These are phyloP conservation scores for Lophura nycthemera DNA, from an alignment of 2,113 vertebrate genomes.

Conservation along the genomic window DNA sequence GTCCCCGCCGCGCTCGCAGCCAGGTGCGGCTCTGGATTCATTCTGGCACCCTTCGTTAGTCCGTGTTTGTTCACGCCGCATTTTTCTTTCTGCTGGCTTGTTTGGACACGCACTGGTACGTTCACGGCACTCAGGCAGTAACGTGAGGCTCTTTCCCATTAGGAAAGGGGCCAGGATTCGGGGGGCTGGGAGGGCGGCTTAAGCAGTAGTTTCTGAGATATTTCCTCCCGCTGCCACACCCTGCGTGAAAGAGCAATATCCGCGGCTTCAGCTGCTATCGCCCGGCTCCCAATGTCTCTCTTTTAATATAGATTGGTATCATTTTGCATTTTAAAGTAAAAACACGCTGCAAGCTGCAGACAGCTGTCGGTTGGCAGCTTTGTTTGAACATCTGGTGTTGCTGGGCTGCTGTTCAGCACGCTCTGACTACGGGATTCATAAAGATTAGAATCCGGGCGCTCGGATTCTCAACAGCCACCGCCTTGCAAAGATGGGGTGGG, in stretches of 20 bases:
- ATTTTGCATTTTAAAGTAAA: slow-evolving; percentile 75
- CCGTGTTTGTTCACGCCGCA: slow-evolving; percentile 58
- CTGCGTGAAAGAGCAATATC: slow-evolving; percentile 59
- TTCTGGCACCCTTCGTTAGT: slow-evolving; percentile 42
- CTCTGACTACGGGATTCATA: slow-evolving; percentile 78
- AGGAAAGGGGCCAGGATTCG: slow-evolving; percentile 65
- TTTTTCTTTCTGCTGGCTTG: slow-evolving; percentile 65
- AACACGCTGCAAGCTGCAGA: slow-evolving; percentile 74
- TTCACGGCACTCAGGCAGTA: slow-evolving; percentile 56
- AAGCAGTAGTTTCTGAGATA: slow-evolving; percentile 64
- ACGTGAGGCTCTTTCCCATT: slow-evolving; percentile 61
- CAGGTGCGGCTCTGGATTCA: slow-evolving; percentile 38
- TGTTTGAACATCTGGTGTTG: slow-evolving; percentile 79
- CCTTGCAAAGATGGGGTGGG: neutral
- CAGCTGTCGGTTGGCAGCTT: slow-evolving; percentile 80
- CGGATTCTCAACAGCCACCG: slow-evolving; percentile 70
- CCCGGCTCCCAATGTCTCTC: slow-evolving; percentile 57
- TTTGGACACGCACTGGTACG: slow-evolving; percentile 68
- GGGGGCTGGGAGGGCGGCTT: slow-evolving; percentile 22
- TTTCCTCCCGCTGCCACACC: slow-evolving; percentile 61
- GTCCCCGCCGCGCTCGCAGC: neutral
- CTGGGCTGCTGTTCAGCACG: slow-evolving; percentile 72
- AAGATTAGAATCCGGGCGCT: slow-evolving; percentile 78
- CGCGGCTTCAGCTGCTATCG: slow-evolving; percentile 29
- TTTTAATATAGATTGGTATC: slow-evolving; percentile 68